Evolutionary conservation across 2,888 invertebrate species (phyloP).

Genomic region (Drosophila vallismaia): DNA sequence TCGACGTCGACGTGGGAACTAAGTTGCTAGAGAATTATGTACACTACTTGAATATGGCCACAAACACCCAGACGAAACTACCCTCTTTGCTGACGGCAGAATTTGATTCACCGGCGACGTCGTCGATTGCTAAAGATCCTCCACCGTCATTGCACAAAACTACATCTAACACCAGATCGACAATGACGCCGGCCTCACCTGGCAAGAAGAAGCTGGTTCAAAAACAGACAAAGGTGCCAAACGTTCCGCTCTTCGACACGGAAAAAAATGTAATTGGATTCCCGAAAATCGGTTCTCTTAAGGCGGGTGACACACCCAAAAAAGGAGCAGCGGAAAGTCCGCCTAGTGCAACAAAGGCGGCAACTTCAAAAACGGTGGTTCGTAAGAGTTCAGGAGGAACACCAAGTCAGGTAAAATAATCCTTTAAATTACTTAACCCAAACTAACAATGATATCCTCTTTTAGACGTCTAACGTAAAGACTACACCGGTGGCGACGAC

Average conservation of each 20-base stretch:
- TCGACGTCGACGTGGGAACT: conserved; percentile 69
- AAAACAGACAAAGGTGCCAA: no score
- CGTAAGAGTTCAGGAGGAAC: neutral
- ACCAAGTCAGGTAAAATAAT: conserved; percentile 3
- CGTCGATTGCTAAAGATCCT: no score
- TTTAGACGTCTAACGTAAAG: neutral
- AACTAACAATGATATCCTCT: neutral
- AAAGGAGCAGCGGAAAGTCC: neutral
- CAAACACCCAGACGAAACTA: neutral
- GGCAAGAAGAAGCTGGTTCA: neutral
- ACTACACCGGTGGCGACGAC: neutral
- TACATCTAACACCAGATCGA: neutral
- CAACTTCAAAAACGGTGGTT: neutral
- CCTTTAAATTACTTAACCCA: neutral
- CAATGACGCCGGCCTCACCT: neutral
- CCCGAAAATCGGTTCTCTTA: conserved; percentile 19
- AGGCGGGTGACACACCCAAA: neutral
- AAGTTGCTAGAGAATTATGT: conserved; percentile 72
- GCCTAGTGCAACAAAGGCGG: neutral
- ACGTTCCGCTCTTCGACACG: conserved; percentile 50
- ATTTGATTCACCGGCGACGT: no score
- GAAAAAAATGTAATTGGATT: conserved; percentile 57
- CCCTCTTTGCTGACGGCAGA: neutral
- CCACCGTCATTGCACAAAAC: neutral
- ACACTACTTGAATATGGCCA: conserved; percentile 39